Base-by-base conservation (phyloP, 1,140 invertebrate species). In the Brachionus sp. region DNA sequence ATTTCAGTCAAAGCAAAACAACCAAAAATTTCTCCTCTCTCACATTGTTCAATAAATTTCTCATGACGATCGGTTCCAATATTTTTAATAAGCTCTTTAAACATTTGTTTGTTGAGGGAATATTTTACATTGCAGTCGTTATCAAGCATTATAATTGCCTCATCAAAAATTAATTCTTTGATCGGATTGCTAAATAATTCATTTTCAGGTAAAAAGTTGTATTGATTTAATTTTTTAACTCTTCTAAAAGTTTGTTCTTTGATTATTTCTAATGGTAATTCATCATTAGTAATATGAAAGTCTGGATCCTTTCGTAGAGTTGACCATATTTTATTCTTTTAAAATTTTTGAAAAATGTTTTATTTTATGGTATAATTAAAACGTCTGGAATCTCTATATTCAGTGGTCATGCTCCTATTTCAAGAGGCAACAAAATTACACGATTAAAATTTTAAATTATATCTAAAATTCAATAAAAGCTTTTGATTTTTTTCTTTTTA, bases 1-100 rank as follows among this genome's bases (percentile, higher is more conserved):
- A 98, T 91, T 90, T 98, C 96, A 13, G 96, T 98, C 75, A 98
- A 88, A 2, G 94, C 93, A 88, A 97, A 93, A 87, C 93, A 95
- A 2, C 94, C 93, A 82, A 92, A 89, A 35, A 93, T 87, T 84
- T 88, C 85, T 83, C 92, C 91, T 80, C 91, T 90, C 87, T 92
- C 91, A n/a, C 93, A 91, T 12, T 92, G 91, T 84, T 92, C 90
- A 53, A 93, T 90, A 78, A 94, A 91, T 78, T 93, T 90, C 4
- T 89, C 86, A 88, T 96, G 95, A 78, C 92, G 90, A 73, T 93
- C 91, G 0, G 93, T 94, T 35, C 95, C 95, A 46, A 85, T 84
- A 0, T 84, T 78, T 50, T 84, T 84, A 6, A 86, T 73, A 10
- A 85, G 86, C 0, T 87, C 87, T 50, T 84, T 87, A 86, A 87